Evolutionary conservation across 2,797 vertebrate genomes (phyloP), one percentile per base, ranked within the genome.

Genomic region (Micromesistius poutassou): DNA sequence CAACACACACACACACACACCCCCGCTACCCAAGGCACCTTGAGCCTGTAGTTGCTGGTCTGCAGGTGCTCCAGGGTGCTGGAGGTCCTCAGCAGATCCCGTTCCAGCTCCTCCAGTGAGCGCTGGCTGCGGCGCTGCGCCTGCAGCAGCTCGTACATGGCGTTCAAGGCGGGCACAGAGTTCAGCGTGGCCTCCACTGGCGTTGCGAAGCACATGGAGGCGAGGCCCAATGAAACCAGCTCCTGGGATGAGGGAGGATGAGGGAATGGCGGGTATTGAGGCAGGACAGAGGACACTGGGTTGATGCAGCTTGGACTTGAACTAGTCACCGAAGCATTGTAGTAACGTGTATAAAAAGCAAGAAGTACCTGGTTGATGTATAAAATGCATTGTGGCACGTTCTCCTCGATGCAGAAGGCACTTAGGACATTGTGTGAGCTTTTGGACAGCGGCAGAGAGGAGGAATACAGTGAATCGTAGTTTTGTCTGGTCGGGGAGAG

Each of bases 321-420:
- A 62, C 22, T 62, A 62, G 22, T 62, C 19, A 62, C 40, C 10
- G 22, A 8, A 35, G 22, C 16, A 25, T 62, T n/a, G 55, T 4
- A 25, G n/a, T 62, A 62, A 62, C 55, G 22, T n/a, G 55, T 25
- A 25, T 62, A 19, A 25, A 5, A 2, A 55, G 46, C 14, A 50
- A 50, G 19, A n/a, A 55, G 85, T 95, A 98, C 98, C 97, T 95
- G 95, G 85, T 96, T 94, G 82, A 99, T 95, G 92, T 99, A 98
- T 3, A 93, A 91, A 86, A 97, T 89, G 84, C 97, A 96, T 75
- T 97, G 95, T 68, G 94, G 93, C 85, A 97, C 86, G 89, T 98
- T 99, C 62, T 97, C 95, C 87, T 98, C 96, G 40, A 96, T 97
- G 93, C 98, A 99, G 87, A 99, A 98, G 90, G 94, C 95, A 93